Percentiles rank a stretch among this genome's conserved stretches.
These are phyloP conservation scores for Ptiloglossa arizonensis DNA, from an alignment of 1,140 invertebrate species.

Conservation along the genomic window DNA sequence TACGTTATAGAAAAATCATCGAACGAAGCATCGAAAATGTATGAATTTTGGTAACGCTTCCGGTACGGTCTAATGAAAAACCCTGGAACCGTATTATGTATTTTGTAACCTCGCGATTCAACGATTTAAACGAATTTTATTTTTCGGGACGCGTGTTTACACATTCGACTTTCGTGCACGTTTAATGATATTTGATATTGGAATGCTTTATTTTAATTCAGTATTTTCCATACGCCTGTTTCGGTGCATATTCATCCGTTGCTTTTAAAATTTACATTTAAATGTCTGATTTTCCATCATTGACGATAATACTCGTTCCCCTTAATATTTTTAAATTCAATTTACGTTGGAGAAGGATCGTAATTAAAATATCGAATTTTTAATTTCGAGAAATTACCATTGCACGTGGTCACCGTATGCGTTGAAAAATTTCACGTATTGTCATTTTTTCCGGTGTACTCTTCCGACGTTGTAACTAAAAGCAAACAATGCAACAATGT, in stretches of 20 bases:
- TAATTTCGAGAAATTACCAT: not conserved
- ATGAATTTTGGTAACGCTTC: not conserved
- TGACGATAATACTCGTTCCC: not conserved
- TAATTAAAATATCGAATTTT: not conserved
- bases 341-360: not conserved
- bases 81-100: not conserved
- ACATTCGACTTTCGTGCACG: not conserved
- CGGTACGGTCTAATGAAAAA: not conserved
- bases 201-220: not conserved
- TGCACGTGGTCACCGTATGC: no score
- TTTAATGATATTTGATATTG: not conserved
- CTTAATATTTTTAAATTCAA: not conserved
- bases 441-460: no score
- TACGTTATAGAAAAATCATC: no score
- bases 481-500: no score
- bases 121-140: not conserved
- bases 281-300: not conserved
- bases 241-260: not conserved
- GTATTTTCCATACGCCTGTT: not conserved
- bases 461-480: no score
- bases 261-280: not conserved
- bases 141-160: not conserved
- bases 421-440: no score
- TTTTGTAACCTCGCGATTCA: not conserved
- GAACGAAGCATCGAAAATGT: no score